Evolutionary conservation across 2,113 vertebrate genomes (phyloP).

Genomic region (Ameiurus melas): DNA sequence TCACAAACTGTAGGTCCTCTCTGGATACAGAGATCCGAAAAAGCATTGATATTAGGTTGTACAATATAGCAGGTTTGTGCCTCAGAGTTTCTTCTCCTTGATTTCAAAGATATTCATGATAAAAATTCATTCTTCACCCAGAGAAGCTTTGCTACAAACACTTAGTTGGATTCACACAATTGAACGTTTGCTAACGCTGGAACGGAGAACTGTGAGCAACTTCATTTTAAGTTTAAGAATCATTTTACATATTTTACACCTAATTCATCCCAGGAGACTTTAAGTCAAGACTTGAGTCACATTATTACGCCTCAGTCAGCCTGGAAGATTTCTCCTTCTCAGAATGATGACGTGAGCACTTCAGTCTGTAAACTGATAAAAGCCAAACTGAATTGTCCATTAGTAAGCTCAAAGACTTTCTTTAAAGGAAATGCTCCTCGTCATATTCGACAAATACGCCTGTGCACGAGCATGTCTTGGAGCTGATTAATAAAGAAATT

Average conservation of each 20-base stretch:
- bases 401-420: not conserved
- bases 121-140: not conserved
- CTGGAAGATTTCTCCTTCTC: not conserved
- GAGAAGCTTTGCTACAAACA: not conserved
- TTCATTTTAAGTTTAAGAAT: not conserved
- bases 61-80: too few species aligned
- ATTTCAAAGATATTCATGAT: not conserved
- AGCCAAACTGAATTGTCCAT: not conserved
- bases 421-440: not conserved
- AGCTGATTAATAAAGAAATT: not conserved
- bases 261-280: not conserved
- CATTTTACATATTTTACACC: not conserved
- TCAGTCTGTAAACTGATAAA: not conserved
- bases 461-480: not conserved
- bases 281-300: conserved; percentile 14
- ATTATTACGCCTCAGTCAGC: not conserved
- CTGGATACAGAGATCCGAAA: not conserved
- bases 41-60: not conserved
- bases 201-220: not conserved
- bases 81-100: not conserved
- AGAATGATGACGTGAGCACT: not conserved
- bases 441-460: not conserved
- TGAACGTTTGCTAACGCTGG: not conserved
- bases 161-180: not conserved
- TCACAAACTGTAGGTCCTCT: not conserved